These are phyloP conservation scores for Eudyptes chrysolophus DNA, from an alignment of 2,113 vertebrate species.

Conservation along the genomic window DNA sequence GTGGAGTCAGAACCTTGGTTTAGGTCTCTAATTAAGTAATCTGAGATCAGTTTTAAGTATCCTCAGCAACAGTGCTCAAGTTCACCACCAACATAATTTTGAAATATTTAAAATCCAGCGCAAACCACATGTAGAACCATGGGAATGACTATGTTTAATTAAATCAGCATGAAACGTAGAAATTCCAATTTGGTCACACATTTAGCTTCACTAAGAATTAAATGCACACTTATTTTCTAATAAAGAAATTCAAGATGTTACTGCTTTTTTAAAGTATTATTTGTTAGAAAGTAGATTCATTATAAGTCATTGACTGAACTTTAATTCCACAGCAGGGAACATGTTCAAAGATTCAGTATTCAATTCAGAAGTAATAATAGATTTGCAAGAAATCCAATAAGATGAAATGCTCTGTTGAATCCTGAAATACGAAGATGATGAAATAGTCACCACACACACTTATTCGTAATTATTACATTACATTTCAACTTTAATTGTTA, in stretches of 20 bases:
- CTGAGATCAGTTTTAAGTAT: conserved; percentile 9
- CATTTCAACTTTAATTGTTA: not conserved
- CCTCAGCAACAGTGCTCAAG: not conserved
- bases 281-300: conserved; percentile 61
- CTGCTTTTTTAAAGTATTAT: conserved; percentile 58
- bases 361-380: conserved; percentile 42
- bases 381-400: conserved; percentile 39
- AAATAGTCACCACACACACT: not conserved
- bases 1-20: not conserved
- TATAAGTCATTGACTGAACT: conserved; percentile 50
- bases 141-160: conserved; percentile 60
- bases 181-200: conserved; percentile 31
- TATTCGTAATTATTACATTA: not conserved
- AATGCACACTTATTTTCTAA: conserved; percentile 64
- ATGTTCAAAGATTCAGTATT: conserved; percentile 31
- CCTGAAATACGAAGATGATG: conserved; percentile 25
- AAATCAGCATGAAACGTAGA: conserved; percentile 60
- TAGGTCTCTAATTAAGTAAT: not conserved
- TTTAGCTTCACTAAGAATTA: conserved; percentile 59
- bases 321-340: conserved; percentile 63
- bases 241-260: conserved; percentile 59
- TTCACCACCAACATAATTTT: conserved; percentile 1
- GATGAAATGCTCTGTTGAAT: not conserved
- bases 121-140: conserved; percentile 55
- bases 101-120: conserved; percentile 47